phyloP scores from a whole-genome alignment of 2,113 vertebrate species.

The Pterocles burchelli region DNA sequence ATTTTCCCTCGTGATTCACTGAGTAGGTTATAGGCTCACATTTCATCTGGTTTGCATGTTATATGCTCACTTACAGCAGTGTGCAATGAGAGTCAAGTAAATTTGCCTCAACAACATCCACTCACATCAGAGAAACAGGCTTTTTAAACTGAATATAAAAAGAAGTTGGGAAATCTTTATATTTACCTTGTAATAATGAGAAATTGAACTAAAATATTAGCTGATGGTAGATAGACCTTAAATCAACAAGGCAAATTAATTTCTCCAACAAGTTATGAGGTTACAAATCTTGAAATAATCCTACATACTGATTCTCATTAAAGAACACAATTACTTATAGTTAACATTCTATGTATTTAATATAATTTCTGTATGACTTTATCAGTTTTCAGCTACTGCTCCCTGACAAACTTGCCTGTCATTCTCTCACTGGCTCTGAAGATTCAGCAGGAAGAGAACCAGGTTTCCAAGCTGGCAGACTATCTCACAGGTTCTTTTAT shows the following conservation, averaged over 20 bases:
- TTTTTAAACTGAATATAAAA: neutral
- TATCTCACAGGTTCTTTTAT: neutral
- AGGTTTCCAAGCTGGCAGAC: neutral
- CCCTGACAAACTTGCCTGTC: neutral
- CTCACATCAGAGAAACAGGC: neutral
- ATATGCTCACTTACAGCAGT: neutral
- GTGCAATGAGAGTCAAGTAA: neutral
- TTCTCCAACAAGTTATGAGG: neutral
- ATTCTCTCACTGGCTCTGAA: neutral
- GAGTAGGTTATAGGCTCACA: neutral
- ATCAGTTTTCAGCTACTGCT: neutral
- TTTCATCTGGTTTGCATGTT: neutral
- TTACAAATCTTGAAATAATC: neutral
- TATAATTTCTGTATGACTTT: neutral
- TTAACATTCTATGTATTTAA: neutral
- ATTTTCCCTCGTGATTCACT: neutral
- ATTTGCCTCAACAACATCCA: neutral
- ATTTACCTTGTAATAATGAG: neutral
- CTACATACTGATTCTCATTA: neutral
- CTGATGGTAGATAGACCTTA: neutral
- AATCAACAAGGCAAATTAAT: neutral
- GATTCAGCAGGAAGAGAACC: neutral
- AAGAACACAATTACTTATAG: neutral
- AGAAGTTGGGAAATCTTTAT: neutral
- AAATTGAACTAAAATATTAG: neutral